Evolutionary conservation across 2,797 vertebrate genomes (phyloP).

Genomic region (Brotogeris chrysoptera): DNA sequence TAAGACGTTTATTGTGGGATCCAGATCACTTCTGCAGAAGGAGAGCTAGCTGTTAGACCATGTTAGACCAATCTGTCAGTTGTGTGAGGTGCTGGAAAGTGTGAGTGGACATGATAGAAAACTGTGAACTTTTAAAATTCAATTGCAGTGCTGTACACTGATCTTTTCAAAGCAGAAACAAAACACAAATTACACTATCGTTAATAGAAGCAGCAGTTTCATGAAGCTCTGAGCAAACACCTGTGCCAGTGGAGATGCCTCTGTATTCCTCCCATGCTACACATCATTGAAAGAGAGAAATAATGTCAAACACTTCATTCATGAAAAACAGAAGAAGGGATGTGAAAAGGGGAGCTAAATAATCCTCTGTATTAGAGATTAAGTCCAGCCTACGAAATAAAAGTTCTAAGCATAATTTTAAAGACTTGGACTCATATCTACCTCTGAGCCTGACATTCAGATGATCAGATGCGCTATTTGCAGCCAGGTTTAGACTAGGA

Average conservation of each 20-base stretch:
- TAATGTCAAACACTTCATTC: not conserved
- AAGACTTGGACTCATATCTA: not conserved
- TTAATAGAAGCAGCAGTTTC: not conserved
- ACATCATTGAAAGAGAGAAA: not conserved
- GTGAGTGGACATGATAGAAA: not conserved
- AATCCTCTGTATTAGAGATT: not conserved
- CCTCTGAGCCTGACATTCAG: not conserved
- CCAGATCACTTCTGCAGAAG: not conserved
- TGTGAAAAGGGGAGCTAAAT: not conserved
- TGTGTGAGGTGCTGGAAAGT: not conserved
- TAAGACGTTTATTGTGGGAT: not conserved
- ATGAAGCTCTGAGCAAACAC: not conserved
- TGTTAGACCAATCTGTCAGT: not conserved
- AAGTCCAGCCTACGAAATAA: not conserved
- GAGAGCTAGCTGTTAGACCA: not conserved
- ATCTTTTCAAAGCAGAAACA: not conserved
- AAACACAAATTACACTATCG: not conserved
- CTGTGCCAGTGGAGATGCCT: not conserved
- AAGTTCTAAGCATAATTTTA: not conserved
- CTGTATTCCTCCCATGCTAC: fast-evolving
- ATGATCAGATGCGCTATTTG: not conserved
- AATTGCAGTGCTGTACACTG: not conserved
- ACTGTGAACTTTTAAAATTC: not conserved
- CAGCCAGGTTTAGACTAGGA: not conserved
- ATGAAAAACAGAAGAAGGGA: not conserved